Conservation (phyloP, 2,797 vertebrate species). For the Benthosema pterotum region DNA sequence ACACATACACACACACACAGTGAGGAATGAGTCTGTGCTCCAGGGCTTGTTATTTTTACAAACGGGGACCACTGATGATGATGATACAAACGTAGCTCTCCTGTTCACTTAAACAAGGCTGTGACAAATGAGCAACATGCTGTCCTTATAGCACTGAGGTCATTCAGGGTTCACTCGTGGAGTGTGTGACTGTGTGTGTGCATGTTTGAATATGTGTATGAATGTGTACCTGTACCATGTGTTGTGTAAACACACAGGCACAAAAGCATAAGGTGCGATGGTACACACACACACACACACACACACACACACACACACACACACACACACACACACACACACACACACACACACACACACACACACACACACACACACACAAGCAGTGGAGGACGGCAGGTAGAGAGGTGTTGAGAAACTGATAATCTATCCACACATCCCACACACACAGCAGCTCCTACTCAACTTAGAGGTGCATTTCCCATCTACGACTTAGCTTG, state of each 20-base stretch:
- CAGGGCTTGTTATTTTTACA: conserved; percentile 40
- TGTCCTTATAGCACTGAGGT: neutral
- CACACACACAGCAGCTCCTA: too few relatives aligned
- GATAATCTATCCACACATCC: conserved; percentile 13
- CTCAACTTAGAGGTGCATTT: too few relatives aligned
- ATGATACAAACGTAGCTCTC: conserved; percentile 13
- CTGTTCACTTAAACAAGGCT: conserved; percentile 28
- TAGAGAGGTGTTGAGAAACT: too few relatives aligned
- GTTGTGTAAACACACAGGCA: neutral
- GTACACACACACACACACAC: neutral
- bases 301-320: neutral
- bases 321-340: neutral
- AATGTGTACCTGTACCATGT: neutral
- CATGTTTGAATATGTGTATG: neutral
- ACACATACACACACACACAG: conserved; percentile 23
- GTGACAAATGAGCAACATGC: conserved; percentile 9
- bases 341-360: conserved; percentile 16
- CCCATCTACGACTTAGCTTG: too few relatives aligned
- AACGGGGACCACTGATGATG: conserved; percentile 4
- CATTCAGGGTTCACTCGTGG: conserved; percentile 45
- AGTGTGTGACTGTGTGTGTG: neutral
- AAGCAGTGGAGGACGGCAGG: too few relatives aligned
- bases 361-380: neutral
- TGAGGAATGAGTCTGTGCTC: conserved; percentile 39
- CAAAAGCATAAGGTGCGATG: too few relatives aligned